Conservation (phyloP, 2,888 invertebrate genomes). For the Incurvaria masculella region DNA sequence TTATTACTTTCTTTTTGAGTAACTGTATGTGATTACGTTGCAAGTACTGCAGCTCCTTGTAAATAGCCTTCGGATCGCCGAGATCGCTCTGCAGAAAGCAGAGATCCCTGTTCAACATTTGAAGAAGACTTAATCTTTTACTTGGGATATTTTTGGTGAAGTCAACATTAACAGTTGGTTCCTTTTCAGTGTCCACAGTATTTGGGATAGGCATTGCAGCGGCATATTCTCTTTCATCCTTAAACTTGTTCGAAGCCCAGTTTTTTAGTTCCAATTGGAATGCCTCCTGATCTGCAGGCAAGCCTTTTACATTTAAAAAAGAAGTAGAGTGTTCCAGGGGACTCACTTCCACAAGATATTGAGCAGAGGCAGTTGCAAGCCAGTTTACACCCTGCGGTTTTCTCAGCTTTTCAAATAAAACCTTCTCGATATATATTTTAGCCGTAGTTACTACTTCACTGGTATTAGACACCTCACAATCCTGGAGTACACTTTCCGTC, state of each 20-base stretch:
- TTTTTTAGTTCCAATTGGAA: slow-evolving; percentile 48
- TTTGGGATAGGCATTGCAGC: no score
- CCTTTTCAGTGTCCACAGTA: background rate
- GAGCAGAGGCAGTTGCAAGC: slow-evolving; percentile 30
- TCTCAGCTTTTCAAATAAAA: slow-evolving; percentile 43
- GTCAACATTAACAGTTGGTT: background rate
- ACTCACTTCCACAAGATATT: slow-evolving; percentile 34
- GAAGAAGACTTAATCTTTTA: slow-evolving; percentile 30
- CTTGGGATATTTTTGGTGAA: slow-evolving; percentile 29
- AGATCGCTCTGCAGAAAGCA: slow-evolving; percentile 37
- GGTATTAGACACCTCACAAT: slow-evolving; percentile 46
- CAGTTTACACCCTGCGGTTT: slow-evolving; percentile 45
- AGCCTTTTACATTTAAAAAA: slow-evolving; percentile 49
- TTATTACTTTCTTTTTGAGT: slow-evolving; percentile 31
- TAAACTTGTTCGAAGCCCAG: slow-evolving; percentile 22
- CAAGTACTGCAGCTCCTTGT: slow-evolving; percentile 37
- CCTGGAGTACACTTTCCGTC: slow-evolving; percentile 42
- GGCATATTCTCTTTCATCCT: no score
- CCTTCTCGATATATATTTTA: slow-evolving; percentile 47
- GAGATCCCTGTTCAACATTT: slow-evolving; percentile 31
- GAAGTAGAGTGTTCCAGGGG: slow-evolving; percentile 29
- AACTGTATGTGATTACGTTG: slow-evolving; percentile 43
- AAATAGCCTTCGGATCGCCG: slow-evolving; percentile 49
- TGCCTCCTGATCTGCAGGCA: slow-evolving; percentile 43
- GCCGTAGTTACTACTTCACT: slow-evolving; percentile 40